A percentile compares a stretch with the other conserved stretches of the same genome.
Evolutionary conservation across 2,797 vertebrate genomes (phyloP).

Genomic region (Bryconaethiops microstoma): DNA sequence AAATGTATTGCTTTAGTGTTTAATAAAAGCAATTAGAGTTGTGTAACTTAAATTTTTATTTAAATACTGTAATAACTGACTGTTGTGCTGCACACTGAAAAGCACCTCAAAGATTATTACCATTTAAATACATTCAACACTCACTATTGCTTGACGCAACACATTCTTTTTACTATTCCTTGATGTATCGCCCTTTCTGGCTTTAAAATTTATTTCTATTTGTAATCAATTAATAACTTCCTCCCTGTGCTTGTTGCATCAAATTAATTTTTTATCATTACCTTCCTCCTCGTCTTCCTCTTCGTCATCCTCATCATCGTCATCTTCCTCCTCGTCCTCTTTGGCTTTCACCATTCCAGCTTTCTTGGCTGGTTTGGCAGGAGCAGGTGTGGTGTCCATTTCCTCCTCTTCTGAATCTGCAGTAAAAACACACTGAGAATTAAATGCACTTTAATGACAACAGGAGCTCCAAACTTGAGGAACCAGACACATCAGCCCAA

Average conservation of each 20-base stretch:
- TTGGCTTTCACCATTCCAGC: slow-evolving; percentile 83
- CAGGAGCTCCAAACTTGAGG: neutral
- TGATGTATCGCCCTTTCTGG: too few species aligned
- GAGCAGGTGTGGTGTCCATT: slow-evolving; percentile 86
- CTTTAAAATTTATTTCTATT: too few species aligned
- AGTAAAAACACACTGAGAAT: neutral
- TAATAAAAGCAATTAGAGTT: too few species aligned
- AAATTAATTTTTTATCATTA: slow-evolving; percentile 37
- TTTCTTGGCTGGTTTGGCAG: slow-evolving; percentile 80
- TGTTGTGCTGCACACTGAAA: too few species aligned
- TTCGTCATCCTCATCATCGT: slow-evolving; percentile 85
- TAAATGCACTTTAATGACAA: neutral
- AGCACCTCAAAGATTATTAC: too few species aligned
- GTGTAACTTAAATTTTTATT: too few species aligned
- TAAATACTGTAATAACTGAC: too few species aligned
- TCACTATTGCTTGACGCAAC: too few species aligned
- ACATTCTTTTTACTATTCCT: too few species aligned
- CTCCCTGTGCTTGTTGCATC: neutral
- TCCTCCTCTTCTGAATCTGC: slow-evolving; percentile 88
- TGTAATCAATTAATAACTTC: neutral
- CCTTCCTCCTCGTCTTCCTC: slow-evolving; percentile 83
- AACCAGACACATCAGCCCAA: slow-evolving; percentile 58
- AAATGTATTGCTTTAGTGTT: too few species aligned
- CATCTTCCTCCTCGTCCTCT: slow-evolving; percentile 87
- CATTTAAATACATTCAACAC: too few species aligned